These are phyloP conservation scores for Grallaria varia DNA, from an alignment of 2,113 vertebrate genomes.

Conservation along the genomic window DNA sequence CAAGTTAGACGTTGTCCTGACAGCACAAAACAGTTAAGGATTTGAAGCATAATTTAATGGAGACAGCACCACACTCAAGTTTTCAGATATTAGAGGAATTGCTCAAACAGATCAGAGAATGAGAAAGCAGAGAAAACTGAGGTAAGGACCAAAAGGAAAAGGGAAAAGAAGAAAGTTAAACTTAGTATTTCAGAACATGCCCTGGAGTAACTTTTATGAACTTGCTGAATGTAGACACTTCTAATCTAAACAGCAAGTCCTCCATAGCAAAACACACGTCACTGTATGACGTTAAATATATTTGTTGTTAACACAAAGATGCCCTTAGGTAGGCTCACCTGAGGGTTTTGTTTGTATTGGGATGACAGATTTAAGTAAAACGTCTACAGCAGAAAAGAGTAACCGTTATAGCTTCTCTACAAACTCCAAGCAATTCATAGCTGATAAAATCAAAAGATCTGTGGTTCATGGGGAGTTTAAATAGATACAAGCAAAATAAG, in stretches of 20 bases:
- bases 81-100: neutral
- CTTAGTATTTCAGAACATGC: neutral
- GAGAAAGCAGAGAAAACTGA: neutral
- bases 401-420: neutral
- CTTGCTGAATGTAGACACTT: neutral
- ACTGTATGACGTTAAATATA: slow-evolving; percentile 1
- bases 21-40: neutral
- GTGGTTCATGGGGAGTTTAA: neutral
- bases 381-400: neutral
- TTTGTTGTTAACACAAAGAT: neutral
- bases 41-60: neutral
- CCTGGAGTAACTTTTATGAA: neutral
- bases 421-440: neutral
- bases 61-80: neutral
- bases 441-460: neutral
- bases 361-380: neutral
- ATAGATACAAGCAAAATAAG: neutral
- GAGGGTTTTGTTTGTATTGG: neutral
- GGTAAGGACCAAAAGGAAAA: neutral
- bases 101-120: neutral
- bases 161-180: neutral
- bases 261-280: neutral
- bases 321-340: neutral
- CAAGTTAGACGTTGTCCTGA: neutral
- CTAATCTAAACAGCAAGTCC: neutral